Percentiles rank a stretch among this genome's conserved stretches.
These are phyloP conservation scores for Chaetophractus vellerosus DNA, from an alignment of 2,797 vertebrate genomes.

Conservation along the genomic window DNA sequence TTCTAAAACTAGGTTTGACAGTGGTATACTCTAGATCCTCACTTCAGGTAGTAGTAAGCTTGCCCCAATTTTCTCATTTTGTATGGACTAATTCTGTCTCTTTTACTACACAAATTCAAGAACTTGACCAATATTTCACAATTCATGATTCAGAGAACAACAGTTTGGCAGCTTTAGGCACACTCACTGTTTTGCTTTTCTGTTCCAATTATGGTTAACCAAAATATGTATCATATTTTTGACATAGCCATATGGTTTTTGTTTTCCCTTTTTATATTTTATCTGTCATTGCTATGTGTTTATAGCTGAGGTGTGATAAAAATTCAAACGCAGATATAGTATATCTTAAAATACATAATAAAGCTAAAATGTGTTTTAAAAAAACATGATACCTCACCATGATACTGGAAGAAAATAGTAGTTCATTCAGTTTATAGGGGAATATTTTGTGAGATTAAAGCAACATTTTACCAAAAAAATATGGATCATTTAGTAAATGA, in stretches of 20 bases:
- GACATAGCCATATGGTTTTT: slow-evolving; percentile 19
- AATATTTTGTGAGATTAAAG: not conserved
- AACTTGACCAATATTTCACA: not conserved
- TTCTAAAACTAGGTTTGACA: not conserved
- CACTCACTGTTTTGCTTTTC: not conserved
- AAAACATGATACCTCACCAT: not conserved
- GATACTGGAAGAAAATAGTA: not conserved
- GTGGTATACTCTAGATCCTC: not conserved
- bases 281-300: not conserved
- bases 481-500: not conserved
- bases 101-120: not conserved
- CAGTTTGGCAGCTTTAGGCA: not conserved
- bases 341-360: not conserved
- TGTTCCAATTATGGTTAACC: not conserved
- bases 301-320: not conserved
- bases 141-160: not conserved
- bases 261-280: slow-evolving; percentile 21
- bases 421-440: not conserved
- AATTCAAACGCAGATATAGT: not conserved
- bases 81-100: not conserved
- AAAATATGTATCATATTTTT: slow-evolving; percentile 37
- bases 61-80: not conserved
- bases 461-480: not conserved
- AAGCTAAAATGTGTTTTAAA: not conserved
- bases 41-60: not conserved